A percentile compares a stretch with the other conserved stretches of the same genome.
Conservation (phyloP, 1,140 invertebrate species). For the Procambarus clarkii region DNA sequence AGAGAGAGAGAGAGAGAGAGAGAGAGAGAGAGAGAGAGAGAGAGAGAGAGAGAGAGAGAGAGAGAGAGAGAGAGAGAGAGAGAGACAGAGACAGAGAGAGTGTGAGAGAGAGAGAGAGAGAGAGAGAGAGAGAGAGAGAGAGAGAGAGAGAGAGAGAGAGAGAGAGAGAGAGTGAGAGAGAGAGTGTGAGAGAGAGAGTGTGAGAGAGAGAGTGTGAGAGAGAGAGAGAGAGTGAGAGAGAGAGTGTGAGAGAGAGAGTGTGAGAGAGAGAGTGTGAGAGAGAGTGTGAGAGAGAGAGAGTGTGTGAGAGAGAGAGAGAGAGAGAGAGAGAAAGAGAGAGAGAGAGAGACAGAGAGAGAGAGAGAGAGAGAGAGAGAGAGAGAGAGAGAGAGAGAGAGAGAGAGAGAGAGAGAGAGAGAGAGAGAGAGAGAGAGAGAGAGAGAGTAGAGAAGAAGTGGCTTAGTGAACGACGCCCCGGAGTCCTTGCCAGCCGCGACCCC, state of each 20-base stretch:
- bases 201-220: not conserved
- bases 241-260: not conserved
- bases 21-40: no score
- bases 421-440: no score
- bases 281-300: no score
- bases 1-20: no score
- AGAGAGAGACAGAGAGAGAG: no score
- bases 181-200: not conserved
- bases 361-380: not conserved
- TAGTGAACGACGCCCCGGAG: constrained; percentile 44
- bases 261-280: not conserved
- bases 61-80: no score
- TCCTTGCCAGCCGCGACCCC: constrained; percentile 30
- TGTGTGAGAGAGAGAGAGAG: no score
- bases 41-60: no score
- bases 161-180: not conserved
- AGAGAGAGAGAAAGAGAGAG: no score
- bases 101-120: not conserved
- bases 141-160: constrained; percentile 12
- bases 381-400: not conserved
- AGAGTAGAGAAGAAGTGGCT: no score
- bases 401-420: no score
- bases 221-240: not conserved
- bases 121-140: constrained; percentile 5
- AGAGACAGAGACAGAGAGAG: no score